Evolutionary conservation across 2,113 vertebrate species (phyloP), one percentile per base, ranked within the genome.

Genomic region (Psittacara wagleri): DNA sequence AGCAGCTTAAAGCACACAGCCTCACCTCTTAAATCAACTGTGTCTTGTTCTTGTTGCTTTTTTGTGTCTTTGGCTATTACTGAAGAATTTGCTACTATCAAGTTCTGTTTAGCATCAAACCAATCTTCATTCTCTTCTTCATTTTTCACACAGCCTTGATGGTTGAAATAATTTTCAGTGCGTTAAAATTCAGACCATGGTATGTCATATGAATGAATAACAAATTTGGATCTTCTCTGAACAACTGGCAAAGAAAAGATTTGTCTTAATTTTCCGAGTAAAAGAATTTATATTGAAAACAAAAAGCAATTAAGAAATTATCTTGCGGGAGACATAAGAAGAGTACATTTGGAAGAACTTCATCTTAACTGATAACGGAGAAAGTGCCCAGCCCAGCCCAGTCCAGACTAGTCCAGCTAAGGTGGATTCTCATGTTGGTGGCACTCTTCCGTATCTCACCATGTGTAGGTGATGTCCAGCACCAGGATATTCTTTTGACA

Each of bases 71-170:
- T 89, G 61, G 62, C 3, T 62, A 25, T 8, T 63, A 52, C 63
- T n/a, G 96, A 93, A 85, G 57, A 27, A 51, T 97, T 96, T 37
- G 27, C 25, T 80, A 57, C 84, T 19, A 86, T 79, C 63, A 97
- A 70, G 39, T 89, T 97, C 76, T 98, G 97, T 81, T 92, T 94
- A 64, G 97, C 97, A 90, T 98, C 98, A 96, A 96, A 98, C 98
- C 98, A 98, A 37, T 75, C 67, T 55, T 98, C 97, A 44, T 55
- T 94, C n/a, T 51, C 6, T 72, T 97, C 97, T 68, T 51, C 84
- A 27, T 28, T 73, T 83, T 67, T 94, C 55, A 52, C 84, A 49
- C 3, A 46, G 23, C 81, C 97, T 98, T 83, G 52, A 43, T 81
- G 77, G 93, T 70, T 44, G 37, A 88, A 94, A 90, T 61, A 89